A percentile compares a stretch with the other conserved stretches of the same genome.
These are phyloP conservation scores for Nycteola revayana DNA, from an alignment of 2,888 invertebrate species.

Conservation along the genomic window DNA sequence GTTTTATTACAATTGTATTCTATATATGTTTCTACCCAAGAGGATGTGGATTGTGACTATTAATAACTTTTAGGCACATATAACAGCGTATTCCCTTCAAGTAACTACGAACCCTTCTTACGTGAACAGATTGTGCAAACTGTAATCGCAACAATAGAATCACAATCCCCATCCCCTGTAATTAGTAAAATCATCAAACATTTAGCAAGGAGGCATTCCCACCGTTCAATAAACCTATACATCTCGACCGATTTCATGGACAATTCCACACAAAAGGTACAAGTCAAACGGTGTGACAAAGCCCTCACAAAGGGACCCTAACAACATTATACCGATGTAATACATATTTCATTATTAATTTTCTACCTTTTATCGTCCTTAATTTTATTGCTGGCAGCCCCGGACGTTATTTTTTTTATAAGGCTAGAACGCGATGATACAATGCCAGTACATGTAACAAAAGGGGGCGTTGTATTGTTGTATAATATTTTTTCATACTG, in stretches of 20 bases:
- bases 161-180: slow-evolving; percentile 43
- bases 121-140: slow-evolving; percentile 1
- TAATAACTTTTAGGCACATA: too few relatives aligned
- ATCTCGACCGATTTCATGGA: slow-evolving; percentile 76
- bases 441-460: slow-evolving; percentile 58
- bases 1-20: too few relatives aligned
- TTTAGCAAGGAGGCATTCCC: slow-evolving; percentile 39
- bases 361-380: slow-evolving; percentile 75
- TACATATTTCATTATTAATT: slow-evolving; percentile 81
- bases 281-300: slow-evolving; percentile 75
- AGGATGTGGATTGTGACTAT: too few relatives aligned
- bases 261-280: slow-evolving; percentile 68
- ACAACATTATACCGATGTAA: slow-evolving; percentile 81
- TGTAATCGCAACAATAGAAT: slow-evolving; percentile 12
- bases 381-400: slow-evolving; percentile 75
- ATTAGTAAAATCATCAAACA: slow-evolving; percentile 61
- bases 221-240: slow-evolving; percentile 56
- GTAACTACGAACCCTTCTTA: not conserved
- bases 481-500: slow-evolving; percentile 67
- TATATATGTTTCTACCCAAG: too few relatives aligned
- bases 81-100: too few relatives aligned
- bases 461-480: slow-evolving; percentile 80
- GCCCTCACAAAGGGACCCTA: slow-evolving; percentile 68
- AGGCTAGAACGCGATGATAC: slow-evolving; percentile 45
- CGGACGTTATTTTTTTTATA: slow-evolving; percentile 54